Percentiles rank a stretch among this genome's conserved stretches.
Evolutionary conservation across 2,888 invertebrate genomes (phyloP).

Genomic region (Gari tellinella): DNA sequence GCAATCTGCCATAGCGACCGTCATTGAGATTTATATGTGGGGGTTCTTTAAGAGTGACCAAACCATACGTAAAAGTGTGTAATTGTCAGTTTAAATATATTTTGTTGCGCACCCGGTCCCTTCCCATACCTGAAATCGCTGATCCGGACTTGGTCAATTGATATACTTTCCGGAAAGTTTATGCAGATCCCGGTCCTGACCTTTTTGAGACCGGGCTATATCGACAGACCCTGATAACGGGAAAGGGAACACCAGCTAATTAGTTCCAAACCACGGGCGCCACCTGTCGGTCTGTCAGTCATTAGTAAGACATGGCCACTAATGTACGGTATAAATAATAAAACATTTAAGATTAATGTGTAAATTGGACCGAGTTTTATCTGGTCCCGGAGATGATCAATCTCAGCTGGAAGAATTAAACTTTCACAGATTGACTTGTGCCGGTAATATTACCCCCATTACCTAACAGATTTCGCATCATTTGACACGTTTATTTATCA

Average conservation of each 20-base stretch:
- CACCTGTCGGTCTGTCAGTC: slow-evolving; percentile 54
- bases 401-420: slow-evolving; percentile 3
- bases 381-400: not conserved
- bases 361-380: not conserved
- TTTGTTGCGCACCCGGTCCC: too few species aligned
- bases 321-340: slow-evolving; percentile 38
- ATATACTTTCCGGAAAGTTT: too few species aligned
- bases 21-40: too few species aligned
- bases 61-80: too few species aligned
- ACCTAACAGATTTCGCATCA: too few species aligned
- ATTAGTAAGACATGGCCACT: slow-evolving; percentile 45
- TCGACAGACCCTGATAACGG: slow-evolving; percentile 25
- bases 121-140: too few species aligned
- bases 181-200: slow-evolving; percentile 1
- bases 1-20: too few species aligned
- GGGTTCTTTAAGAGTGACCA: too few species aligned
- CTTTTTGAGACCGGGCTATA: slow-evolving; percentile 24
- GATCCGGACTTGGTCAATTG: too few species aligned
- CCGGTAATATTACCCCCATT: too few species aligned
- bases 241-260: slow-evolving; percentile 29
- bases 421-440: not conserved
- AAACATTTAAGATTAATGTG: slow-evolving; percentile 39
- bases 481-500: too few species aligned
- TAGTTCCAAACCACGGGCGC: slow-evolving; percentile 27
- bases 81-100: too few species aligned